Base-by-base conservation (phyloP, 92 coral and sea anemone genomes). In the Ricordea florida region DNA sequence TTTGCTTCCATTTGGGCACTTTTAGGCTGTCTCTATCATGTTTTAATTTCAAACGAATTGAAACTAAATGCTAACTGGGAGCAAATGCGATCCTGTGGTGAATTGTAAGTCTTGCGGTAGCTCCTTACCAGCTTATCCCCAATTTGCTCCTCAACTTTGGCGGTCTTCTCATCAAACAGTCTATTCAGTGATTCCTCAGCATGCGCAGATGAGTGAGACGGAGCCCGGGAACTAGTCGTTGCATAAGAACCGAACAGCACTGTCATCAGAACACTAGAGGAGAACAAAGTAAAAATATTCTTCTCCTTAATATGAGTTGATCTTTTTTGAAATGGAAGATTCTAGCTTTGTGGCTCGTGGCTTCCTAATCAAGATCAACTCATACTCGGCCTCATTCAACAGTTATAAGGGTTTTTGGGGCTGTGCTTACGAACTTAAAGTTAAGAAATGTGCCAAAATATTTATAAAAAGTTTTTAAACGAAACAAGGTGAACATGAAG, bases 201-300 rank as follows among this genome's bases (percentile, higher is more conserved):
- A 21, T 81, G 66, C 43, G 67, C 78, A 14, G 86, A 42, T 51
- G 81, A 85, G 18, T 85, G 96, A 10, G 90, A 68, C 36, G 96
- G 92, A 10, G 85, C 93, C 7, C 88, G 98, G 1, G 94, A 48
- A 36, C 91, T 83, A 8, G 97, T 60, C 23, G 93, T 87, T 2
- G 93, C 98, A 41, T 70, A 78, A 21, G 93, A 82, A 49, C 97
- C 98, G 38, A 93, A 93, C 78, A 93, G 61, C 63, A 93, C 91
- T 1, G 98, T 84, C 98, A 93, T 87, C 35, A 93, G 86, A 27
- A 93, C 98, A 11, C 98, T 93, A 65, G 8, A 45, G 44, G 29
- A 20, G 36, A 35, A 1, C 20, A 18, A 71, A 20, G 11, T 9
- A 2, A 35, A 1, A 10, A 5, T 13, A 48, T n/a, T n/a, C n/a